Evolutionary conservation across 2,797 vertebrate species (phyloP).

Genomic region (Sarcophilus harrisii): DNA sequence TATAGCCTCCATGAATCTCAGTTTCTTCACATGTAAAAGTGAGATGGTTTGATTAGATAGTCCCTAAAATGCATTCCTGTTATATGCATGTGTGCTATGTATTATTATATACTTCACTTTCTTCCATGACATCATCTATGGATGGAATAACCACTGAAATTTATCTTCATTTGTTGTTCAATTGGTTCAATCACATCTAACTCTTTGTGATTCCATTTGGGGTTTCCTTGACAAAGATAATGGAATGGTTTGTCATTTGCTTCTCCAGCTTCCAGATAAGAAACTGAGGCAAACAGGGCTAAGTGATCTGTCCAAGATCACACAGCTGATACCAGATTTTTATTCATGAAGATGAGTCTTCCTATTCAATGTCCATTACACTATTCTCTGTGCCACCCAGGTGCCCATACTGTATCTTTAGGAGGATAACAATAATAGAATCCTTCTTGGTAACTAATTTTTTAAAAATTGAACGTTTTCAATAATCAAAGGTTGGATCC

Average conservation of each 20-base stretch:
- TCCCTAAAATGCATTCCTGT: neutral
- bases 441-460: neutral
- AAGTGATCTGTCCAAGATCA: neutral
- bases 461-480: neutral
- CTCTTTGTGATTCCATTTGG: neutral
- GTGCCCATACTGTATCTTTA: neutral
- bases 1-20: neutral
- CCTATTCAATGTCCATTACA: neutral
- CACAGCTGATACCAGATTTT: neutral
- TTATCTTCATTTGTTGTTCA: neutral
- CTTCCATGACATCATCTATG: neutral
- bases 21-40: neutral
- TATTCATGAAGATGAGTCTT: neutral
- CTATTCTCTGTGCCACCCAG: neutral
- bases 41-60: neutral
- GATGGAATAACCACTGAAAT: neutral
- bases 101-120: neutral
- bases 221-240: neutral
- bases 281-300: neutral
- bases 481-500: neutral
- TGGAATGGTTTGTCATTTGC: neutral
- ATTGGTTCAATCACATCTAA: neutral
- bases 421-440: neutral
- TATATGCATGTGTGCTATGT: neutral
- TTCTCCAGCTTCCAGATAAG: neutral